Evolutionary conservation across 1,140 invertebrate genomes (phyloP).

Genomic region (Camponotus pennsylvanicus): DNA sequence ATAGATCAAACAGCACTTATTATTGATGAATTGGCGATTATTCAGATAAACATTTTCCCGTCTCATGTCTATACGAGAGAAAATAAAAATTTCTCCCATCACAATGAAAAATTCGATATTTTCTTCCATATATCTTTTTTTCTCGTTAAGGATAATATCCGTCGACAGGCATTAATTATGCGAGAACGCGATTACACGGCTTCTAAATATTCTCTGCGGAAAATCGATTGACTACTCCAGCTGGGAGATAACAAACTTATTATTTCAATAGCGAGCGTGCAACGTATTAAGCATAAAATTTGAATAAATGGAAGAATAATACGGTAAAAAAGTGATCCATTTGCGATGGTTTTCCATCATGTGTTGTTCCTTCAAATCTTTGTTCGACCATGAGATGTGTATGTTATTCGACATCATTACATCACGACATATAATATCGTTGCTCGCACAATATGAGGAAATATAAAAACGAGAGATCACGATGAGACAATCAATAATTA

Average conservation of each 20-base stretch:
- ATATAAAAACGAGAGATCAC: too few relatives aligned
- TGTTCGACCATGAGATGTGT: not conserved
- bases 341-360: not conserved
- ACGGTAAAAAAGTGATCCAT: not conserved
- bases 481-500: not conserved
- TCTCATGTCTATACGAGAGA: not conserved
- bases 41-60: not conserved
- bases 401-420: constrained; percentile 12
- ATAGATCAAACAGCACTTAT: not conserved
- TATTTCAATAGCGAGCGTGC: constrained; percentile 36
- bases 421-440: not conserved
- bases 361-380: constrained; percentile 15
- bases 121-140: not conserved
- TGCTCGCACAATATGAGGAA: not conserved
- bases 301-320: constrained; percentile 62
- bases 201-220: constrained; percentile 2
- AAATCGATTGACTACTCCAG: constrained; percentile 19
- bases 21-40: not conserved
- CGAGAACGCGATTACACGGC: constrained; percentile 6
- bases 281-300: constrained; percentile 51
- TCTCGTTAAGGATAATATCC: constrained; percentile 18
- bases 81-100: not conserved
- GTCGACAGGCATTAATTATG: constrained; percentile 42
- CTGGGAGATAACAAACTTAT: constrained; percentile 47
- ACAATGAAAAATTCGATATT: not conserved